Conservation (phyloP, 1,140 invertebrate genomes). For the Wasmannia auropunctata region DNA sequence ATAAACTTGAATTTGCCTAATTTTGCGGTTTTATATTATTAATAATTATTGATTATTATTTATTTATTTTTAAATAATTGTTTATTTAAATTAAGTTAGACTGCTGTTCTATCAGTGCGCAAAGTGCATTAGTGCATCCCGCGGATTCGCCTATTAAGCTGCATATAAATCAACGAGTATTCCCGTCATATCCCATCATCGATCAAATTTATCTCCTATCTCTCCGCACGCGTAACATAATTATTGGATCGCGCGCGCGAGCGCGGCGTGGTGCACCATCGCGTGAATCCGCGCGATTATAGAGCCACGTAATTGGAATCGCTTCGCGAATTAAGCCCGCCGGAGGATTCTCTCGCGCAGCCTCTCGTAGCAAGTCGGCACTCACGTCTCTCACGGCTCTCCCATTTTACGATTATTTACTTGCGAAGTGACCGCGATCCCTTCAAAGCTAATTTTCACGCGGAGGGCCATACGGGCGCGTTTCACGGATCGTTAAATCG, state of each 20-base stretch:
- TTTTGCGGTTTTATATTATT: neutral
- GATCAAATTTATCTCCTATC: constrained; percentile 24
- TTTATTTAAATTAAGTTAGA: neutral
- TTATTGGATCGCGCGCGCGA: neutral
- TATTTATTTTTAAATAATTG: neutral
- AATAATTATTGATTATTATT: neutral
- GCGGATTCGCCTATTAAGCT: neutral
- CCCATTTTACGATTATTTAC: constrained; percentile 25
- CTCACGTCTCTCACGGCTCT: neutral
- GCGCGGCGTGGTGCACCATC: neutral
- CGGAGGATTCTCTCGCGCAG: neutral
- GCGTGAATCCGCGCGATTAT: neutral
- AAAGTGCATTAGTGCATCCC: neutral
- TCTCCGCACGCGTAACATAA: neutral
- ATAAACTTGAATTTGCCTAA: neutral
- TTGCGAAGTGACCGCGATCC: neutral
- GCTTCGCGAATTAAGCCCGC: neutral
- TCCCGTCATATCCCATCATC: neutral
- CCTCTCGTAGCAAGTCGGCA: neutral
- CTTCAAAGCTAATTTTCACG: neutral
- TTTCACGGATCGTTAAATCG: constrained; percentile 49
- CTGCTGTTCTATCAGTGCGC: neutral
- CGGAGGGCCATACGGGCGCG: neutral
- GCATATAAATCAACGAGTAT: neutral
- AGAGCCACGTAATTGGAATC: constrained; percentile 6